Evolutionary conservation across 2,797 vertebrate species (phyloP).

Genomic region (Simalia tracyae): DNA sequence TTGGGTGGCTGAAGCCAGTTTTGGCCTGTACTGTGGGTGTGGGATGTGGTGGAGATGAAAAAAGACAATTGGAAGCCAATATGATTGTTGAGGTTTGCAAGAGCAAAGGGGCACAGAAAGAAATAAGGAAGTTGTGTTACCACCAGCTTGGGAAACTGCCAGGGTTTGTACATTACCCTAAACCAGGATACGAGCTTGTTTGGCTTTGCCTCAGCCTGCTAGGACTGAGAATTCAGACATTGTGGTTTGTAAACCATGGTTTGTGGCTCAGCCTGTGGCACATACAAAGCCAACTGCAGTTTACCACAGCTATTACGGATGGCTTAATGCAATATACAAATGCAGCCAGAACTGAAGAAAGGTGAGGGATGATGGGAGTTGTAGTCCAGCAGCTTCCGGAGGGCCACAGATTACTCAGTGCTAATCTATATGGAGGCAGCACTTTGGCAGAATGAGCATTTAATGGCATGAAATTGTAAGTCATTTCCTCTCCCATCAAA

Average conservation of each 20-base stretch:
- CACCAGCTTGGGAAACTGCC: background rate
- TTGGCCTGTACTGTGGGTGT: background rate
- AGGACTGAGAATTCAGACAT: no score
- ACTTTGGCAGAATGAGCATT: background rate
- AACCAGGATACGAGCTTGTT: no score
- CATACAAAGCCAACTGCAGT: no score
- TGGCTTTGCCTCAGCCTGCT: no score
- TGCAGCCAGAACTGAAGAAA: no score
- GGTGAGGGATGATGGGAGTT: no score
- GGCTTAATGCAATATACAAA: no score
- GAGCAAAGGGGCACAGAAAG: background rate
- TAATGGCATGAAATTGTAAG: background rate
- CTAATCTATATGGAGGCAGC: background rate
- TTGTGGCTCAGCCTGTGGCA: no score
- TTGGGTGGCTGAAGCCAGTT: background rate
- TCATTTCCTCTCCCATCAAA: background rate
- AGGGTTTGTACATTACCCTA: no score
- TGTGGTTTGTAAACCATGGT: no score
- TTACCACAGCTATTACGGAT: no score
- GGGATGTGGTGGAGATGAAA: background rate
- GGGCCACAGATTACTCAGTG: background rate
- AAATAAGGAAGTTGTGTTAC: background rate
- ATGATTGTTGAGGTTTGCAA: background rate
- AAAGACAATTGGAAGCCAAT: background rate
- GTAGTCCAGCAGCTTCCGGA: no score